phyloP scores from a whole-genome alignment of 2,888 invertebrate genomes.

The Orchesellides sinensis region DNA sequence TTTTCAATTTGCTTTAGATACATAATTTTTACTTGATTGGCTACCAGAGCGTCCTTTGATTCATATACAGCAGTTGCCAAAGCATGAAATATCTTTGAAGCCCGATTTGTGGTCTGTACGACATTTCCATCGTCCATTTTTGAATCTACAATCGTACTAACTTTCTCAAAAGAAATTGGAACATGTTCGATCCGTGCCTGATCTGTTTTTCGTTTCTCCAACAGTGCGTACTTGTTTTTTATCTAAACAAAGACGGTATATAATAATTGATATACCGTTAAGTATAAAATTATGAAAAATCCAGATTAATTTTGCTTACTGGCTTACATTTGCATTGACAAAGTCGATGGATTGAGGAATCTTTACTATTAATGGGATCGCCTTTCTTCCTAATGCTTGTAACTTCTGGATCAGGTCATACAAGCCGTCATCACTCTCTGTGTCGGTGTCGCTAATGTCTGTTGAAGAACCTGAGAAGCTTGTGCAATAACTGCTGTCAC shows the following conservation, averaged over 20 bases:
- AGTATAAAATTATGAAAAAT: neutral
- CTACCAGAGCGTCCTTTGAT: neutral
- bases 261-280: neutral
- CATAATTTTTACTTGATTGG: constrained; percentile 20
- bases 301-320: neutral
- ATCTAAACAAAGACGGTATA: no score
- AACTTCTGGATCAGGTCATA: neutral
- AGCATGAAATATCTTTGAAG: constrained; percentile 24
- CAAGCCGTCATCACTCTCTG: neutral
- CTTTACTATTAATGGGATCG: no score
- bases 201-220: neutral
- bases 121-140: neutral
- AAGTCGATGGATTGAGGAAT: no score
- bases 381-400: neutral
- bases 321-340: neutral
- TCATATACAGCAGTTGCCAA: constrained; percentile 7
- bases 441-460: neutral
- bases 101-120: neutral
- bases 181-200: neutral
- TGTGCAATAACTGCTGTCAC: neutral
- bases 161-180: neutral
- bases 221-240: no score
- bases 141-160: neutral
- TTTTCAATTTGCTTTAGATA: constrained; percentile 30
- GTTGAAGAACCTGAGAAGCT: neutral